A percentile compares a stretch with the other conserved stretches of the same genome.
Evolutionary conservation across 2,113 vertebrate species (phyloP).

Genomic region (Toxostoma redivivum): DNA sequence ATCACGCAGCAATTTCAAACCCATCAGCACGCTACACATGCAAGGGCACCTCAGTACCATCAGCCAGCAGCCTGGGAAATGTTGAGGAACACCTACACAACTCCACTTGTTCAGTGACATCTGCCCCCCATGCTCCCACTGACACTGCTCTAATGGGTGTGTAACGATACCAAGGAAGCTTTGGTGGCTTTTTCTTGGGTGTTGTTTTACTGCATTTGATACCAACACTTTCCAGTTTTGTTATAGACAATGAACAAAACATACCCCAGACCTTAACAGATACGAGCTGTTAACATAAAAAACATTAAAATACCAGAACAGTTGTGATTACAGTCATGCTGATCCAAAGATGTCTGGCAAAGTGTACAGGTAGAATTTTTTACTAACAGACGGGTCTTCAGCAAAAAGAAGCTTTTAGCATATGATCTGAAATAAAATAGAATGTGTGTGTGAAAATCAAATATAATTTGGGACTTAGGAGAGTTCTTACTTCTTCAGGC

Average conservation of each 20-base stretch:
- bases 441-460: not conserved
- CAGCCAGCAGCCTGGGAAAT: not conserved
- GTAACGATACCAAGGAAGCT: not conserved
- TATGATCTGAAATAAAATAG: not conserved
- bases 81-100: accelerated
- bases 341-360: not conserved
- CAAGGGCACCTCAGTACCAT: not conserved
- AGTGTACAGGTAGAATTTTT: not conserved
- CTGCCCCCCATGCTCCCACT: accelerated
- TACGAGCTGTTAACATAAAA: not conserved
- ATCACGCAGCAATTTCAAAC: not conserved
- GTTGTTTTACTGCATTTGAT: not conserved
- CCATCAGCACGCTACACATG: accelerated
- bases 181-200: not conserved
- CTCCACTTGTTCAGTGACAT: not conserved
- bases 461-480: not conserved
- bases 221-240: not conserved
- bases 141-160: not conserved
- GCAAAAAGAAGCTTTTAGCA: not conserved
- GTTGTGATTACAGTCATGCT: not conserved
- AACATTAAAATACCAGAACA: not conserved
- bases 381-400: not conserved
- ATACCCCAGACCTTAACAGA: not conserved
- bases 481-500: not conserved
- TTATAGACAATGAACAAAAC: not conserved